phyloP scores from a whole-genome alignment of 2,888 invertebrate genomes.

The Calliphora vomitoria region DNA sequence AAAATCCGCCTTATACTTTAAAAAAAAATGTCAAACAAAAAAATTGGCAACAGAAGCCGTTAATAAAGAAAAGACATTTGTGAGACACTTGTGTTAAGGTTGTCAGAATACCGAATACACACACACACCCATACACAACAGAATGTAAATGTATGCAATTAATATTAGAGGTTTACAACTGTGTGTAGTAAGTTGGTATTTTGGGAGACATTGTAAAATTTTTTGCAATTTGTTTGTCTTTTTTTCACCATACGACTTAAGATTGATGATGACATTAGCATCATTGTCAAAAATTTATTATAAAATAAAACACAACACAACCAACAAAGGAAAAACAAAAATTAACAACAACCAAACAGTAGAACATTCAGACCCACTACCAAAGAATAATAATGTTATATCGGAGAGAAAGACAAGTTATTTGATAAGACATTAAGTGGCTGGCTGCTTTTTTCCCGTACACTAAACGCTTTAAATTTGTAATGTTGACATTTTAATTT shows the following conservation, averaged over 20 bases:
- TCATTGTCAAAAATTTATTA: conserved; percentile 80
- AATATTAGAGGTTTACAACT: conserved; percentile 23
- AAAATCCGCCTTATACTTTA: conserved; percentile 55
- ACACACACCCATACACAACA: neutral
- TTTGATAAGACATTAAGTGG: conserved; percentile 76
- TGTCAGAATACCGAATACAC: conserved; percentile 49
- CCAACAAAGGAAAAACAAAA: conserved; percentile 22
- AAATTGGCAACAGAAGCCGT: conserved; percentile 67
- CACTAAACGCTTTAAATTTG: conserved; percentile 80
- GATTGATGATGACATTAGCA: conserved; percentile 84
- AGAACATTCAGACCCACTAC: conserved; percentile 24
- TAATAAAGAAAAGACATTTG: conserved; percentile 48
- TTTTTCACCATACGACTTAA: conserved; percentile 77
- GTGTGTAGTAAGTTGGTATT: neutral
- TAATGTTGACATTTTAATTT: conserved; percentile 83
- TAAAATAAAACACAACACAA: conserved; percentile 42
- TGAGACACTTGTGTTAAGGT: conserved; percentile 63
- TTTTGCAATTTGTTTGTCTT: conserved; percentile 26
- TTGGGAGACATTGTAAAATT: conserved; percentile 18
- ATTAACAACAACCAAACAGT: conserved; percentile 57
- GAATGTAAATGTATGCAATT: conserved; percentile 18
- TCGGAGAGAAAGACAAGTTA: conserved; percentile 60
- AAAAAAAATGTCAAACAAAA: conserved; percentile 37
- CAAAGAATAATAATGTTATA: conserved; percentile 55
- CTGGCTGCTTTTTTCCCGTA: conserved; percentile 53